Evolutionary conservation across 2,797 vertebrate genomes (phyloP), one percentile per base, ranked within the genome.

Genomic region (Poliocrania exsul): DNA sequence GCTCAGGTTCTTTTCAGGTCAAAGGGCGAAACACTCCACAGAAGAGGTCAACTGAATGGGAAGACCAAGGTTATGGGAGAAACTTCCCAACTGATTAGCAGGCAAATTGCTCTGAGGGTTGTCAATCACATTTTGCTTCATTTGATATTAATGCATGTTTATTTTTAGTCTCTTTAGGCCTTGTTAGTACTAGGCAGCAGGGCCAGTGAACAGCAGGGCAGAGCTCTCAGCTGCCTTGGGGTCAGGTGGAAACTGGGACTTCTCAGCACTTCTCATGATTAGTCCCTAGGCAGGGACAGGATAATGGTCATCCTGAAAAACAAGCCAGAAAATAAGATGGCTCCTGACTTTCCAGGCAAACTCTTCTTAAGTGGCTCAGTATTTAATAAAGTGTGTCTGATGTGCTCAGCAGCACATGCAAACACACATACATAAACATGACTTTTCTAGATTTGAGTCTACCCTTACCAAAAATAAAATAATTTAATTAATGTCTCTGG

Each of bases 1-100:
- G 54, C 66, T 97, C 74, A 16, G 49, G 62, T 91, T 97, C 57
- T 82, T 75, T 62, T 77, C 77, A 97, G 98, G 98, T 98, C 98
- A 98, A 97, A 98, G 98, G 97, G 96, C 80, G 92, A 98, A 98
- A 97, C 97, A 98, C 97, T 98, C 97, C 94, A 94, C 62, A 95
- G 95, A 97, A 97, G 90, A 95, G 94, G 93, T 95, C 94, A 97
- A n/a, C 78, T 72, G 86, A 73, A 89, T 58, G 79, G 92, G 61
- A 90, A 95, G 89, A 92, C 57, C 44, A 67, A 74, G 94, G 91
- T 89, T 96, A 67, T 78, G 91, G 95, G 95, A 97, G 97, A 95
- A 95, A 84, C 77, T 88, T 92, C 61, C 92, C 86, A 92, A 94
- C 35, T 95, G 94, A 96, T 97, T 88, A 96, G 92, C 72, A 88